These are phyloP conservation scores for Lottia gigantea DNA, from an alignment of 2,888 invertebrate genomes.

Conservation along the genomic window DNA sequence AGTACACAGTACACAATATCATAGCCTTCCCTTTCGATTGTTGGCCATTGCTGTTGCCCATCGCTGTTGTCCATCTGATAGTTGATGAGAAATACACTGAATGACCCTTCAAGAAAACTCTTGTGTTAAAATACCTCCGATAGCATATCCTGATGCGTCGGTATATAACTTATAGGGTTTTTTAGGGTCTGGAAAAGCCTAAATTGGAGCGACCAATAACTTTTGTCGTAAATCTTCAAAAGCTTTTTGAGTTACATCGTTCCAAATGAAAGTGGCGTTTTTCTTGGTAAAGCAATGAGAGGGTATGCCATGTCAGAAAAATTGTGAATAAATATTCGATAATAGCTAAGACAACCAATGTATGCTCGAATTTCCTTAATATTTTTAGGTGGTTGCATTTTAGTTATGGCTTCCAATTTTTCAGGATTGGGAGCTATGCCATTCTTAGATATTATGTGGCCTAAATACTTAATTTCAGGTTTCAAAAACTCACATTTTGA, in stretches of 20 bases:
- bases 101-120: background rate
- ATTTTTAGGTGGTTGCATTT: constrained; percentile 2
- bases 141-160: constrained; percentile 15
- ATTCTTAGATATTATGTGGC: constrained; percentile 18
- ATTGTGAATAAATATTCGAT: constrained; percentile 1
- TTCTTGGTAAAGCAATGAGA: constrained; percentile 13
- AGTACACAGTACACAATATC: background rate
- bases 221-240: constrained; percentile 18
- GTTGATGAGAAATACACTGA: constrained; percentile 15
- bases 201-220: constrained; percentile 9
- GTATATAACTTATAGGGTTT: constrained; percentile 14
- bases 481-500: constrained; percentile 20
- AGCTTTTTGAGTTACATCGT: constrained; percentile 5
- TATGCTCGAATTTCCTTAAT: constrained; percentile 7
- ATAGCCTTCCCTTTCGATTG: constrained; percentile 16
- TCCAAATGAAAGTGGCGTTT: constrained; percentile 8
- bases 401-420: constrained; percentile 4
- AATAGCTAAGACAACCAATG: constrained; percentile 7
- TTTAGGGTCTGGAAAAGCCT: constrained; percentile 15
- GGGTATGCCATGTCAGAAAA: constrained; percentile 14
- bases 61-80: no score
- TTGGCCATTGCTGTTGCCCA: constrained; percentile 16
- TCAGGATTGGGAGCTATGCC: constrained; percentile 15
- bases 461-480: constrained; percentile 17
- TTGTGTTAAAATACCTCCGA: constrained; percentile 13